phyloP scores from a whole-genome alignment of 2,888 invertebrate species.

The Operophtera brumata region DNA sequence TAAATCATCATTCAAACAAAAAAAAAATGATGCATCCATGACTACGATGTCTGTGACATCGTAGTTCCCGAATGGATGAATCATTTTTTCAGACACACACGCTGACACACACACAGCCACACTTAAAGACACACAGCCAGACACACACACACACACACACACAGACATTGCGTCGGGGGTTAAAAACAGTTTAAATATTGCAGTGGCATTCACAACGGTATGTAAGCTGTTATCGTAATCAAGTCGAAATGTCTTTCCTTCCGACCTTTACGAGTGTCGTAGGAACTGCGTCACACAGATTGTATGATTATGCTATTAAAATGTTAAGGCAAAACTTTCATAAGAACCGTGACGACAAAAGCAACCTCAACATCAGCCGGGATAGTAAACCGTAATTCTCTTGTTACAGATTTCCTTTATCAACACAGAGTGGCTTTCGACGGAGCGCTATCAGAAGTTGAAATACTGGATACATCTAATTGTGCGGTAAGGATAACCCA shows the following conservation, averaged over 20 bases:
- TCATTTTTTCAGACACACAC: too few relatives aligned
- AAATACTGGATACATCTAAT: slow-evolving; percentile 89
- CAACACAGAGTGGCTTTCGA: slow-evolving; percentile 89
- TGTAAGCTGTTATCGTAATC: slow-evolving; percentile 29
- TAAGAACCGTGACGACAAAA: slow-evolving; percentile 17
- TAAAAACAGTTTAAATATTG: slow-evolving; percentile 17
- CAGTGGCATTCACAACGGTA: slow-evolving; percentile 30
- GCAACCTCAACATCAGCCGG: slow-evolving; percentile 1
- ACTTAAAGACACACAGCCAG: slow-evolving; percentile 12
- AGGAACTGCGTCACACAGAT: slow-evolving; percentile 31
- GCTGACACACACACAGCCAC: background rate
- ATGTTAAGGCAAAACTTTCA: slow-evolving; percentile 43
- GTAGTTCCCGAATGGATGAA: too few relatives aligned
- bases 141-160: too few relatives aligned
- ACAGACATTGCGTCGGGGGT: too few relatives aligned
- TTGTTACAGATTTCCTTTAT: slow-evolving; percentile 89
- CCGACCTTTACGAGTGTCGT: slow-evolving; percentile 46
- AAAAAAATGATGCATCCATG: too few relatives aligned
- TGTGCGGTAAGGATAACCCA: slow-evolving; percentile 85
- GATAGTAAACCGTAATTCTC: slow-evolving; percentile 39
- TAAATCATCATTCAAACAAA: too few relatives aligned
- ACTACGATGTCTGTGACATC: too few relatives aligned
- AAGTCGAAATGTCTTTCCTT: slow-evolving; percentile 50
- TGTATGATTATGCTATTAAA: slow-evolving; percentile 37
- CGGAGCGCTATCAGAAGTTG: slow-evolving; percentile 88